These are phyloP conservation scores for Callimorpha dominula DNA, from an alignment of 2,888 invertebrate species.

Conservation along the genomic window DNA sequence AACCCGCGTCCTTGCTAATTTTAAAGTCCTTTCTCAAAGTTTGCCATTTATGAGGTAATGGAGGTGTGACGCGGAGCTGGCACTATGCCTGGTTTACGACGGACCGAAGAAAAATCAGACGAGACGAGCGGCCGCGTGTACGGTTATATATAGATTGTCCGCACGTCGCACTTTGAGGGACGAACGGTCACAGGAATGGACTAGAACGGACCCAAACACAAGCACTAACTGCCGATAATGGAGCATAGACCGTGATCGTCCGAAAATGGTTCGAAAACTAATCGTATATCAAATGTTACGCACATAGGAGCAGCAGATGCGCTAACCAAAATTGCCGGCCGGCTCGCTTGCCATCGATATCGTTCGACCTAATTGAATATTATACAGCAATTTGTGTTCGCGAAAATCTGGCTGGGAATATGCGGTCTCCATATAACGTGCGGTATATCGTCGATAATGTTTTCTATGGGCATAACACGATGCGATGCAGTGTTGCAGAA, in stretches of 20 bases:
- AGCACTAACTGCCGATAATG: constrained; percentile 42
- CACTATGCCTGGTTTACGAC: constrained; percentile 84
- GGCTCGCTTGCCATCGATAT: constrained; percentile 77
- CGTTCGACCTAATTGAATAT: constrained; percentile 84
- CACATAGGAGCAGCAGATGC: constrained; percentile 77
- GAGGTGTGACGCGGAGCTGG: constrained; percentile 81
- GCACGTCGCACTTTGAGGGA: constrained; percentile 79
- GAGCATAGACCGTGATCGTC: constrained; percentile 48
- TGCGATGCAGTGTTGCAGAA: constrained; percentile 81
- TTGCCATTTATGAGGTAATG: constrained; percentile 83
- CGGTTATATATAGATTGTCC: constrained; percentile 53
- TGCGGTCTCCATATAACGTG: constrained; percentile 83
- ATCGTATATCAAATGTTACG: constrained; percentile 78
- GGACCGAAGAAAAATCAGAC: constrained; percentile 73
- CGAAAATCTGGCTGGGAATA: constrained; percentile 84
- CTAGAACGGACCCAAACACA: constrained; percentile 32
- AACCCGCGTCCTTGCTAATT: constrained; percentile 84
- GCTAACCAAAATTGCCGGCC: constrained; percentile 82
- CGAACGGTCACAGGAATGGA: constrained; percentile 58
- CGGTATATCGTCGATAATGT: constrained; percentile 75
- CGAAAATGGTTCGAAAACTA: constrained; percentile 74
- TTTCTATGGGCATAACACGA: constrained; percentile 71
- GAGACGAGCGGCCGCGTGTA: constrained; percentile 65
- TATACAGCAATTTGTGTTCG: constrained; percentile 85
- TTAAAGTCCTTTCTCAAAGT: constrained; percentile 84